Base-by-base conservation (phyloP, 2,797 vertebrate genomes). In the Sebastes trivittatus region DNA sequence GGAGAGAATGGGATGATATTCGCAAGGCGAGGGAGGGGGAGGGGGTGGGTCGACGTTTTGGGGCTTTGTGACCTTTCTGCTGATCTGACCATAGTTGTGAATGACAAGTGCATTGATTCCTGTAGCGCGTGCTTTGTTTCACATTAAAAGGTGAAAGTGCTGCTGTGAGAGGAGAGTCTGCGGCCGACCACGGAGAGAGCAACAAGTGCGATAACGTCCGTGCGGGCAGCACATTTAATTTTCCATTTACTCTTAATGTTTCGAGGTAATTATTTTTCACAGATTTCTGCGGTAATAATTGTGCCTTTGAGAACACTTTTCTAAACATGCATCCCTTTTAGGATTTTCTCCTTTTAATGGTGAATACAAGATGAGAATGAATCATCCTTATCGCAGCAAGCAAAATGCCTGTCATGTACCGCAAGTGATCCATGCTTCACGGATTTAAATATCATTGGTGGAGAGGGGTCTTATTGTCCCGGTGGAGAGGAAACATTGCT, bases 41-140 rank as follows among this genome's bases (percentile, higher is more conserved):
- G 34, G 30, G 20, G 78, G 81, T 93, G 16, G 78, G 81, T 94
- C 69, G 38, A 92, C 29, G 22, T 90, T 90, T 86, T 77, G 68
- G 83, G 82, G 82, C 82, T 86, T 62, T 1, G 38, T 94, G 90
- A 94, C 94, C 94, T 94, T 95, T 95, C 82, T 83, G 58, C 78
- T 72, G 81, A 91, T 92, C 90, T 81, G 90, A 87, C 92, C 86
- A 84, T 59, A 88, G 91, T 75, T 85, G 86, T 93, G 92, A 95
- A 92, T 92, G 93, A 89, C 91, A 94, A 87, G 88, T 84, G 84
- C 90, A 92, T 92, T 77, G 92, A 94, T 93, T 91, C 80, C 77
- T 46, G 42, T 23, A 56, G 72, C 9, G 14, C 30, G 46, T 29
- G 65, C 83, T 89, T 92, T 91, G 88, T 86, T 80, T 82, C 64